Base-by-base conservation (phyloP, 2,797 vertebrate genomes). In the Setipinna tenuifilis region DNA sequence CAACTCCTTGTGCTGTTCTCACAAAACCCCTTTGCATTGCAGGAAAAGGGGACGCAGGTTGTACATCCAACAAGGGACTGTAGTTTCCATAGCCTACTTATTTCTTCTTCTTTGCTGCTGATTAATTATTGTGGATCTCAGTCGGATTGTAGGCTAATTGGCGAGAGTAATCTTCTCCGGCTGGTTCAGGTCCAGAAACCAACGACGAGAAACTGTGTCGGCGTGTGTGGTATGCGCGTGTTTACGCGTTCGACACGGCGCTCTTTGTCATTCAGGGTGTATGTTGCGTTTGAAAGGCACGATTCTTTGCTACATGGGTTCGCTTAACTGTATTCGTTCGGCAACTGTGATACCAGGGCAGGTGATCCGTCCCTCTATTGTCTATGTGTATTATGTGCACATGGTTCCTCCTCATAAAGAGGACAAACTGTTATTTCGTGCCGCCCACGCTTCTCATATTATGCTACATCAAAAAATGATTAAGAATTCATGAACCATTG, bases 401-500 rank as follows among this genome's bases (percentile, higher is more conserved):
- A 54, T 12, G 50, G 50, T 12, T 12, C 28, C 31, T 71, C 31
- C 31, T 25, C 28, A 17, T 31, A 71, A 71, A 25, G 65, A 71
- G 12, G 2, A 19, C 12, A 71, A 71, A 16, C 65, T 16, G 65
- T 31, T 31, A 16, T 71, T 71, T 31, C 65, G 10, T 68, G 28
- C 65, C 65, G 28, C 65, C 65, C 65, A 31, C 28, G 65, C 31
- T 68, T 16, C 65, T 35, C 16, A 12, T 28, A 5, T 35, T 28
- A 6, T 2, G 35, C 35, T 71, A 71, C 28, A 71, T 31, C 65
- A 2, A 71, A 31, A 71, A 3, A 71, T 71, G 25, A 9, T 85
- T 82, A 86, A 85, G 59, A 85, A 82, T 86, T 88, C 75, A 82
- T 87, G 87, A 83, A 86, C 78, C 54, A 31, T 50, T 25, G 54